Conservation (phyloP, 2,113 vertebrate genomes). For the Caloenas nicobarica region DNA sequence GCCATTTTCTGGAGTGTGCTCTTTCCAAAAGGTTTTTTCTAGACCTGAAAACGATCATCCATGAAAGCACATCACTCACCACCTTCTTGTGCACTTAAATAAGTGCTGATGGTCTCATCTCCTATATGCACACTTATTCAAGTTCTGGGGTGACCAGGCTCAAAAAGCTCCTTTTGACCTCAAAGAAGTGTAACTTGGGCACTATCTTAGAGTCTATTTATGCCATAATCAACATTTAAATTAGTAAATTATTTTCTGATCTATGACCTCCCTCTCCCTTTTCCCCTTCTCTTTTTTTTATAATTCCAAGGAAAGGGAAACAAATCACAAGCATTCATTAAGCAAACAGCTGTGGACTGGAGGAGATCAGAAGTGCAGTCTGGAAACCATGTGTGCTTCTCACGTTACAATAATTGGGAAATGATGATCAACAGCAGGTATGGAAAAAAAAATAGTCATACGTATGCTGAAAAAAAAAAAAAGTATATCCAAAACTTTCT, state of each 20-base stretch:
- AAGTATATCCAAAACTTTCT: neutral
- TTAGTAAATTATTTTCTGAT: constrained; percentile 51
- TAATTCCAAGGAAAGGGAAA: constrained; percentile 58
- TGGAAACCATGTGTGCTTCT: constrained; percentile 69
- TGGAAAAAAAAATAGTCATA: constrained; percentile 51
- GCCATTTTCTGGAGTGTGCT: constrained; percentile 59
- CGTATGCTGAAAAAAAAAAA: constrained; percentile 11
- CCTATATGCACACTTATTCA: neutral
- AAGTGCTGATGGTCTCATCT: constrained; percentile 34
- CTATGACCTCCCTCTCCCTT: constrained; percentile 10
- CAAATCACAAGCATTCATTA: constrained; percentile 65
- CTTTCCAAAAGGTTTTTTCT: constrained; percentile 54
- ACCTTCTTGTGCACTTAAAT: neutral
- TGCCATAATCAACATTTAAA: neutral
- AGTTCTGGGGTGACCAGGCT: constrained; percentile 19
- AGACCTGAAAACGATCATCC: constrained; percentile 44
- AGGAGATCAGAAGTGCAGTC: constrained; percentile 42
- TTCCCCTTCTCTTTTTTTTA: neutral
- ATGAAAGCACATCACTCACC: constrained; percentile 46
- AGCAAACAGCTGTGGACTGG: constrained; percentile 58
- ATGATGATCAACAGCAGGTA: constrained; percentile 65
- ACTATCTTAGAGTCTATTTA: neutral
- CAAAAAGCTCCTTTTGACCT: constrained; percentile 23
- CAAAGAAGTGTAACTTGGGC: constrained; percentile 26
- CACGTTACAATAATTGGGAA: constrained; percentile 67